Percentiles rank a stretch among this genome's conserved stretches.
Evolutionary conservation across 2,113 vertebrate species (phyloP).

Genomic region (Tapirus terrestris): DNA sequence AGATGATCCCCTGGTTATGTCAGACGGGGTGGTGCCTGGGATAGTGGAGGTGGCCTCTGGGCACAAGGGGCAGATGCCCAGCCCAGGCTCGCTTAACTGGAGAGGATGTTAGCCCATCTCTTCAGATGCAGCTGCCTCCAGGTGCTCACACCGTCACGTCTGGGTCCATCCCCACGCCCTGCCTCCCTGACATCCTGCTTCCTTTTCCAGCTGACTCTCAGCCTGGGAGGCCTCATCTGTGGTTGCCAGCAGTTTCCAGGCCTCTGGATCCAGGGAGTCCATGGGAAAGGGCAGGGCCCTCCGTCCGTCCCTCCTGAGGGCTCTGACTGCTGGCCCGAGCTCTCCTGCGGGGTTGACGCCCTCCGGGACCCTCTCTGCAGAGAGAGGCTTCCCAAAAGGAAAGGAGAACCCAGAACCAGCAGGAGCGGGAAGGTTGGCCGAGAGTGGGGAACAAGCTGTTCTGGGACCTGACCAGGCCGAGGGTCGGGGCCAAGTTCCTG

Average conservation of each 20-base stretch:
- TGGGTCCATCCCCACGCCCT: fast-evolving
- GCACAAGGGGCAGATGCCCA: neutral
- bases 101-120: fast-evolving
- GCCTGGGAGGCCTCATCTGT: no score
- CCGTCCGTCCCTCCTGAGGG: no score
- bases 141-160: fast-evolving
- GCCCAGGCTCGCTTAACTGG: fast-evolving
- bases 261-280: neutral
- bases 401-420: neutral
- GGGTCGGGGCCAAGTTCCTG: neutral
- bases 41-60: neutral
- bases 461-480: neutral
- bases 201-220: fast-evolving
- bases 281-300: neutral
- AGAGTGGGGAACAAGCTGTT: neutral
- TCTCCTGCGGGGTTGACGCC: neutral
- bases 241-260: fast-evolving
- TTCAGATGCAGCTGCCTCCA: fast-evolving
- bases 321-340: fast-evolving
- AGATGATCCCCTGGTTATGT: fast-evolving
- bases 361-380: fast-evolving
- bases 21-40: fast-evolving
- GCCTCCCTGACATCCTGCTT: fast-evolving
- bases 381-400: neutral
- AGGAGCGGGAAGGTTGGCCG: neutral